Percentiles rank a stretch among this genome's conserved stretches.
Conservation (phyloP, 2,797 vertebrate genomes). For the Phrynocephalus guinanensis region DNA sequence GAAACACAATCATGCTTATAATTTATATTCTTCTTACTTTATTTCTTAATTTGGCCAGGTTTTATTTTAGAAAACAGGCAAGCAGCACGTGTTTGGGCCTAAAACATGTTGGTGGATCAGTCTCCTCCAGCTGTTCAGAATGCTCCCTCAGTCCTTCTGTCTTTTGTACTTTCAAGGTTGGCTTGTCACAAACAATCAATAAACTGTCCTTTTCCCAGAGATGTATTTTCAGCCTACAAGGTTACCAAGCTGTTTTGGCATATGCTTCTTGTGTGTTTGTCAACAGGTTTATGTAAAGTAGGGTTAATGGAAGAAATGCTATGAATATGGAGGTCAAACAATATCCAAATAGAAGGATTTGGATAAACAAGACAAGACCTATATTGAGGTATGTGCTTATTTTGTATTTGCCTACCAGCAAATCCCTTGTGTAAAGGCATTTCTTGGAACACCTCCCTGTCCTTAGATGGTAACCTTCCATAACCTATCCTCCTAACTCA, state of each 20-base stretch:
- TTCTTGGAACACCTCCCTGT: conserved; percentile 56
- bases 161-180: conserved; percentile 21
- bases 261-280: conserved; percentile 25
- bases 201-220: conserved; percentile 26
- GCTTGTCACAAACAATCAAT: conserved; percentile 37
- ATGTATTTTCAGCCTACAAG: conserved; percentile 20
- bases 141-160: conserved; percentile 8
- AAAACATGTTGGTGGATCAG: not conserved
- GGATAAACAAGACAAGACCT: conserved; percentile 48
- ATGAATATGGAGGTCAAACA: conserved; percentile 58
- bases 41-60: not conserved
- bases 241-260: conserved; percentile 22
- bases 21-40: conserved; percentile 19
- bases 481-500: not conserved
- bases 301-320: conserved; percentile 36
- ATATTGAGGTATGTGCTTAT: conserved; percentile 61
- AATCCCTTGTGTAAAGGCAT: conserved; percentile 38
- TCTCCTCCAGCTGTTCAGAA: conserved; percentile 18
- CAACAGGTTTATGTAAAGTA: conserved; percentile 28
- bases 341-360: conserved; percentile 62
- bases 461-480: conserved; percentile 28
- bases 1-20: not conserved
- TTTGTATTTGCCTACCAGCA: conserved; percentile 64
- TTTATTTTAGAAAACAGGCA: not conserved
- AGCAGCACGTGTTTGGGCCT: not conserved